Percentiles rank a stretch among this genome's conserved stretches.
Evolutionary conservation across 1,140 invertebrate genomes (phyloP).

Genomic region (Ceratina australensis): DNA sequence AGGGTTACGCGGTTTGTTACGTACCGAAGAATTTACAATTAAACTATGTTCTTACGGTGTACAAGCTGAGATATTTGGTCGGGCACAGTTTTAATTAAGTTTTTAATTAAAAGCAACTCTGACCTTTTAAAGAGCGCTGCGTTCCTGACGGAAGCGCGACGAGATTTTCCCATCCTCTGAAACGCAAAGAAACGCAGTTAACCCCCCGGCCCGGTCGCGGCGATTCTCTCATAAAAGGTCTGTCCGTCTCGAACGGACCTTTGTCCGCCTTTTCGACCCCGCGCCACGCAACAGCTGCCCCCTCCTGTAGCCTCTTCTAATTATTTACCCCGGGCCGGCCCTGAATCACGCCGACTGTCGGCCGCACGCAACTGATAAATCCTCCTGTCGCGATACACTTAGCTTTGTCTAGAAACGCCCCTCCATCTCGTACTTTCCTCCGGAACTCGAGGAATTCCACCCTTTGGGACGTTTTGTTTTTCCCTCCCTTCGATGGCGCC

Average conservation of each 20-base stretch:
- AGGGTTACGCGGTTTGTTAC: too few species aligned
- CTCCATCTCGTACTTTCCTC: background rate
- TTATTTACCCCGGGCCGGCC: constrained; percentile 59
- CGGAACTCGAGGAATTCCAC: background rate
- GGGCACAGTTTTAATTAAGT: constrained; percentile 21
- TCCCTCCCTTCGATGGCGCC: background rate
- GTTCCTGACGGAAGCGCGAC: constrained; percentile 22
- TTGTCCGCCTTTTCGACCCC: constrained; percentile 56
- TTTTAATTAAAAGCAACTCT: constrained; percentile 12
- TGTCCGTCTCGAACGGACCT: constrained; percentile 16
- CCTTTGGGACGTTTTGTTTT: background rate
- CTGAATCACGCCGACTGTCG: constrained; percentile 61
- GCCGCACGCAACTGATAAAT: constrained; percentile 64
- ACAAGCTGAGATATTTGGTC: background rate
- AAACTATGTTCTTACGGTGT: background rate
- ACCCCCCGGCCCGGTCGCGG: constrained; percentile 22
- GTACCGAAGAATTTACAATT: too few species aligned
- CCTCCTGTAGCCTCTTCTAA: constrained; percentile 53
- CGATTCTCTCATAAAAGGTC: constrained; percentile 39
- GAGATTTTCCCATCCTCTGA: constrained; percentile 9
- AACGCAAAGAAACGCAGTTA: background rate
- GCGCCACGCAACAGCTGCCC: constrained; percentile 53
- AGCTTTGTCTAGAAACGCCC: constrained; percentile 7
- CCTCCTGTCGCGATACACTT: constrained; percentile 45
- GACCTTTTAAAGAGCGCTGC: background rate